Conservation (phyloP, 2,113 vertebrate species). For the Ovis canadensis region DNA sequence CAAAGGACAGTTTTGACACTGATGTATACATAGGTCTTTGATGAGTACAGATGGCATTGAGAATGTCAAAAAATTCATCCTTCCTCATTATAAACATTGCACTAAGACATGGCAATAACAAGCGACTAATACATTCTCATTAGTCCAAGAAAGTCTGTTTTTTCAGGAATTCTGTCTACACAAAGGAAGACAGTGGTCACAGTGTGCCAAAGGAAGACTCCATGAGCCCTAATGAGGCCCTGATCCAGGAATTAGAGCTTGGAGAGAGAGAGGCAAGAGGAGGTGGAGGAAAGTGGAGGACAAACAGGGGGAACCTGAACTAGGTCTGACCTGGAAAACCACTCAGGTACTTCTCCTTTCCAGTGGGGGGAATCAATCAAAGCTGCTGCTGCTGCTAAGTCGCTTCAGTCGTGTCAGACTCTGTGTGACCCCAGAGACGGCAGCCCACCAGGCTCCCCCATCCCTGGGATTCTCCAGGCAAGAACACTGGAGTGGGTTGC, state of each 20-base stretch:
- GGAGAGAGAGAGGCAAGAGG: neutral
- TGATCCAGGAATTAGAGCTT: neutral
- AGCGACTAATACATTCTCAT: constrained; percentile 47
- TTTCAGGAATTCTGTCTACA: constrained; percentile 16
- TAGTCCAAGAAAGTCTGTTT: constrained; percentile 53
- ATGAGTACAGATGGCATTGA: neutral
- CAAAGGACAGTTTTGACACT: neutral
- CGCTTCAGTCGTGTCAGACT: no score
- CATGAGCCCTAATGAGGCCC: neutral
- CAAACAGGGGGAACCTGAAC: neutral
- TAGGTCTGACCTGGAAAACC: neutral
- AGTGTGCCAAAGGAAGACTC: neutral
- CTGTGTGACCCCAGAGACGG: no score
- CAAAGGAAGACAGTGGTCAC: constrained; percentile 23
- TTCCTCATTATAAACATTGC: constrained; percentile 62
- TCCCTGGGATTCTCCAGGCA: no score
- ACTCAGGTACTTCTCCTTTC: neutral
- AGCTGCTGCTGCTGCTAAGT: neutral
- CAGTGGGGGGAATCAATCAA: neutral
- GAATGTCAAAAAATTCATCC: constrained; percentile 70
- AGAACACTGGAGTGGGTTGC: no score
- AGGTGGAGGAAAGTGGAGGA: neutral
- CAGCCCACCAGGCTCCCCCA: no score
- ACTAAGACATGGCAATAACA: constrained; percentile 32
- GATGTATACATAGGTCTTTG: neutral